Evolutionary conservation across 2,797 vertebrate species (phyloP).

Genomic region (Synanceia verrucosa): DNA sequence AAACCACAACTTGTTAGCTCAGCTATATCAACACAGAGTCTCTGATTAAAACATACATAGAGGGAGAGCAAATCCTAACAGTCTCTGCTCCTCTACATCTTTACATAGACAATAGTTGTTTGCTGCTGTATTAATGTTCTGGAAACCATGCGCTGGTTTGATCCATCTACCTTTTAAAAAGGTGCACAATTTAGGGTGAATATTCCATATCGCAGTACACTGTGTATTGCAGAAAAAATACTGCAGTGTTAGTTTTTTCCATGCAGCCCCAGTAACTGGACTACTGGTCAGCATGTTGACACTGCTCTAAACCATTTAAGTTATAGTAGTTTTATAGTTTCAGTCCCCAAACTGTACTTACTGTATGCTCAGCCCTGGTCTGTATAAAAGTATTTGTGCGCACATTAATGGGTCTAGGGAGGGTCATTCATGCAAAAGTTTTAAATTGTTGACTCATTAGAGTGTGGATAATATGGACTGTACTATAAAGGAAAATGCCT

Average conservation of each 20-base stretch:
- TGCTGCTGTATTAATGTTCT: too few relatives aligned
- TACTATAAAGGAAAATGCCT: background rate
- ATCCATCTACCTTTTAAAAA: background rate
- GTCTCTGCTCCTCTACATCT: too few relatives aligned
- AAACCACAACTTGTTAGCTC: too few relatives aligned
- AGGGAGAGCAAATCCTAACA: too few relatives aligned
- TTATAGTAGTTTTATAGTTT: too few relatives aligned
- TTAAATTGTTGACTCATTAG: background rate
- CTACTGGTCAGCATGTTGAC: background rate
- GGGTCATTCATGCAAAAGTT: background rate
- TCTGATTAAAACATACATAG: too few relatives aligned
- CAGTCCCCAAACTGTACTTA: background rate
- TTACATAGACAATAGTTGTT: too few relatives aligned
- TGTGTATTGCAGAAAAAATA: fast-evolving
- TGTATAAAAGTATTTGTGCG: background rate
- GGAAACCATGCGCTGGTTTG: background rate
- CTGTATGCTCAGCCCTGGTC: background rate
- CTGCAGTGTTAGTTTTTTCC: background rate
- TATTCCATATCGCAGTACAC: background rate
- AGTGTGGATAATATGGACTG: background rate
- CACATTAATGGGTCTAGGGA: background rate
- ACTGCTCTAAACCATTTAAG: background rate
- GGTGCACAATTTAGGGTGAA: background rate
- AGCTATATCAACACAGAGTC: too few relatives aligned
- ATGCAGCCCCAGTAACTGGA: background rate